Percentiles rank a stretch among this genome's conserved stretches.
phyloP scores from a whole-genome alignment of 2,113 vertebrate species.

The Eleginops maclovinus region DNA sequence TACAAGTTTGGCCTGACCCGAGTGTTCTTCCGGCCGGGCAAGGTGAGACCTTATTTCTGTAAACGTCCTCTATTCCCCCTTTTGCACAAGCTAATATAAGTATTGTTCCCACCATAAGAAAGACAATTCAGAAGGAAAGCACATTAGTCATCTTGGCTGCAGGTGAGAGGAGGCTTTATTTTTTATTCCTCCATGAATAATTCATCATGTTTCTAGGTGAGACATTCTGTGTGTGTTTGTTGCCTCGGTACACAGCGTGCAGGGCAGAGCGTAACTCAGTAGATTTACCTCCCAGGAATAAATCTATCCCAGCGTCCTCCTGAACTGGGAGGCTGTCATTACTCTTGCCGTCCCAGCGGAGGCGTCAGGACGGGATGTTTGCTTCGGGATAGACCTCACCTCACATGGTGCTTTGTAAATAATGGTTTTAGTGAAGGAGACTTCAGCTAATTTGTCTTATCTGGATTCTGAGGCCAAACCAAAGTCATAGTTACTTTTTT shows the following conservation, averaged over 20 bases:
- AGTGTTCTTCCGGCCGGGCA: slow-evolving; percentile 98
- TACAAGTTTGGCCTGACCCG: slow-evolving; percentile 98
- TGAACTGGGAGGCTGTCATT: slow-evolving; percentile 17
- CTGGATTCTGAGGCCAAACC: background rate
- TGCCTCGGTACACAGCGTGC: background rate
- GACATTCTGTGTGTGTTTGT: too few relatives aligned
- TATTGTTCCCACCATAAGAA: slow-evolving; percentile 17
- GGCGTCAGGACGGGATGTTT: too few relatives aligned
- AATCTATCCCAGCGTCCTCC: slow-evolving; percentile 11
- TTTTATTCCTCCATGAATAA: slow-evolving; percentile 64
- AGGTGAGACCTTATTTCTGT: slow-evolving; percentile 84
- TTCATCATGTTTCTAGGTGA: slow-evolving; percentile 59
- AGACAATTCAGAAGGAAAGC: slow-evolving; percentile 8
- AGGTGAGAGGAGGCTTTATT: slow-evolving; percentile 40
- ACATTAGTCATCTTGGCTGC: slow-evolving; percentile 46
- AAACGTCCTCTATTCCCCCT: background rate
- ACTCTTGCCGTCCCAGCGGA: background rate
- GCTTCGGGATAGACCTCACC: background rate
- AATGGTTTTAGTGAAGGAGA: background rate
- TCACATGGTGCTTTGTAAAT: background rate
- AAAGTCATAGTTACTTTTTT: background rate
- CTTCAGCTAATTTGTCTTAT: background rate
- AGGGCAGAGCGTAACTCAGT: slow-evolving; percentile 21
- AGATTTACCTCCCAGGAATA: slow-evolving; percentile 16
- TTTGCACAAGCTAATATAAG: background rate